Conservation (phyloP, 2,113 vertebrate genomes). For the Pyrgilauda ruficollis region DNA sequence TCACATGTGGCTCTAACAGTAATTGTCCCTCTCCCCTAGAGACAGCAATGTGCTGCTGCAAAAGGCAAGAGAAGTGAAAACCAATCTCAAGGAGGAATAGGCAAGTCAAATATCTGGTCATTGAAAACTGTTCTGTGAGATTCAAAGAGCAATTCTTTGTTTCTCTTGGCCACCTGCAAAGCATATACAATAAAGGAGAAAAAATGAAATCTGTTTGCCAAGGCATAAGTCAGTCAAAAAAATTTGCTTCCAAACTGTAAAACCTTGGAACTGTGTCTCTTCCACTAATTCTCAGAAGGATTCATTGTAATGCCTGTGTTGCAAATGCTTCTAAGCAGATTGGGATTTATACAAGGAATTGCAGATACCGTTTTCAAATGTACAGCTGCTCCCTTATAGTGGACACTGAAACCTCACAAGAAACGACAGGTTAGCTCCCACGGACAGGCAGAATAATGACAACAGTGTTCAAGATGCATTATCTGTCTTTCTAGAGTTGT, state of each 20-base stretch:
- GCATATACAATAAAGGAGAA: background rate
- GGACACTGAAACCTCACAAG: background rate
- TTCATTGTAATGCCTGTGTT: background rate
- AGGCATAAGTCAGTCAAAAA: background rate
- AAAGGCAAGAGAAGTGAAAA: background rate
- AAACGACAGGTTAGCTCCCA: background rate
- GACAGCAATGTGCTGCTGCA: background rate
- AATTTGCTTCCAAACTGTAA: background rate
- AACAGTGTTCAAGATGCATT: background rate
- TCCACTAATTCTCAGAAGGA: background rate
- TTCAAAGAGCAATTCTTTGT: background rate
- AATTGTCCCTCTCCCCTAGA: background rate
- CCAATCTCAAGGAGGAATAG: background rate
- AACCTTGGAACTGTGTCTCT: background rate
- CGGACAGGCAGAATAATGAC: background rate
- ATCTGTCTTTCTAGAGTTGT: background rate
- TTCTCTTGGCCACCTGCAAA: background rate
- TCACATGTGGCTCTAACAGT: accelerated
- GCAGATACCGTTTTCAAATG: background rate
- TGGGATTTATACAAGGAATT: background rate
- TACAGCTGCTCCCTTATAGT: background rate
- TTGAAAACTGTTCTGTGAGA: background rate
- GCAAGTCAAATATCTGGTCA: background rate
- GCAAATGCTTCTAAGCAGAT: background rate
- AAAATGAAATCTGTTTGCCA: background rate